phyloP scores from a whole-genome alignment of 2,888 invertebrate species.

The Enoplolaimus lenunculus region DNA sequence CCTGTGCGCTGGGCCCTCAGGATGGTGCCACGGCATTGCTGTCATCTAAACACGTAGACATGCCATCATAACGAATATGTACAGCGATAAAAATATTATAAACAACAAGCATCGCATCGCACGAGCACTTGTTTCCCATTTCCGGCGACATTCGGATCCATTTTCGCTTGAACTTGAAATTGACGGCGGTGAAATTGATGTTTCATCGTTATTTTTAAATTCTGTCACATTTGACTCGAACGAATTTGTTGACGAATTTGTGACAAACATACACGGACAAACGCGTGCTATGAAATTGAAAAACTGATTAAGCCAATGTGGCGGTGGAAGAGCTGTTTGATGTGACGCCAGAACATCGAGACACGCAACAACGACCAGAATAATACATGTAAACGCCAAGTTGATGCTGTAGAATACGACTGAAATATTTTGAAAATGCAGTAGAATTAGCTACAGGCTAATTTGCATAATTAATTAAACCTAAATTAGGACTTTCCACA shows the following conservation, averaged over 20 bases:
- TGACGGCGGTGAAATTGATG: not conserved
- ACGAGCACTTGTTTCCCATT: constrained; percentile 19
- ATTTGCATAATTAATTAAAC: no score
- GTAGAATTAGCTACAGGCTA: no score
- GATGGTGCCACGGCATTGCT: not conserved
- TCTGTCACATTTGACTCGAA: no score
- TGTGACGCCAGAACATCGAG: constrained; percentile 28
- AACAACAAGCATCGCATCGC: constrained; percentile 14
- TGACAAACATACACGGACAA: not conserved
- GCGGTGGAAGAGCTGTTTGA: constrained; percentile 18
- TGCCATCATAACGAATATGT: constrained; percentile 16
- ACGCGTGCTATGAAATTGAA: not conserved
- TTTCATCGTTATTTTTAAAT: no score
- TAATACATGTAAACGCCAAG: constrained; percentile 32
- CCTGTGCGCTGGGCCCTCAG: not conserved
- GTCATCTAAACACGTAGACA: constrained; percentile 14
- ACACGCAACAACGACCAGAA: constrained; percentile 32
- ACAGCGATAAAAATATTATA: constrained; percentile 4
- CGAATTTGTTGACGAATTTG: not conserved
- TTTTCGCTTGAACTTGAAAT: not conserved
- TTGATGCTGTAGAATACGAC: constrained; percentile 37
- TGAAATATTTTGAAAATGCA: no score
- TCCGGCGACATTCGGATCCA: no score
- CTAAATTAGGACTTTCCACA: no score
- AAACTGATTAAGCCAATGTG: constrained; percentile 13